These are phyloP conservation scores for Chloroceryle amazona DNA, from an alignment of 2,797 vertebrate species.

Conservation along the genomic window DNA sequence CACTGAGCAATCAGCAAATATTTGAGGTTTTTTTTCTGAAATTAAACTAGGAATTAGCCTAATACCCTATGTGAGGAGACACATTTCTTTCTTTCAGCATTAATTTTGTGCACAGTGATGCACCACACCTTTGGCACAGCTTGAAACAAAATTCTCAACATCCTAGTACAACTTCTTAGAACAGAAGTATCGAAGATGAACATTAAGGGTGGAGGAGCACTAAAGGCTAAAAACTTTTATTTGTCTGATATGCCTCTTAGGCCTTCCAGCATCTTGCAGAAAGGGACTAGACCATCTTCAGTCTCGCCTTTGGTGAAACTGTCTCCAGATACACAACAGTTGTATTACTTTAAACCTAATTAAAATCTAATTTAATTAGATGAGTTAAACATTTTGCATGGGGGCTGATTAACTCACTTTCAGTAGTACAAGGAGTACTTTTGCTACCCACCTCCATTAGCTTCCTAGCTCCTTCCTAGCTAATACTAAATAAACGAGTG, in stretches of 20 bases:
- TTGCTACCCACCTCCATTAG: background rate
- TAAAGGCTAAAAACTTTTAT: background rate
- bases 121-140: background rate
- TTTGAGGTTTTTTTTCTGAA: background rate
- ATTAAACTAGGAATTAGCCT: background rate
- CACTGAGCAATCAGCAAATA: background rate
- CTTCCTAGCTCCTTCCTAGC: background rate
- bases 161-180: background rate
- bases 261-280: background rate
- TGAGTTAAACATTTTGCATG: background rate
- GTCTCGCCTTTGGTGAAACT: background rate
- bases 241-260: background rate
- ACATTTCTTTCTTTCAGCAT: background rate
- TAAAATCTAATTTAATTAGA: background rate
- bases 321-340: background rate
- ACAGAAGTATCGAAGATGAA: background rate
- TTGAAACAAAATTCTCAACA: background rate
- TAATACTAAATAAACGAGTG: background rate
- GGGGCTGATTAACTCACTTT: background rate
- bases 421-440: background rate
- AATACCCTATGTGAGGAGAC: background rate
- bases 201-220: background rate
- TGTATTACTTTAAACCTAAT: background rate
- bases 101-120: background rate
- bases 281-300: background rate